Evolutionary conservation across 2,113 vertebrate species (phyloP).

Genomic region (Pseudorasbora parva): DNA sequence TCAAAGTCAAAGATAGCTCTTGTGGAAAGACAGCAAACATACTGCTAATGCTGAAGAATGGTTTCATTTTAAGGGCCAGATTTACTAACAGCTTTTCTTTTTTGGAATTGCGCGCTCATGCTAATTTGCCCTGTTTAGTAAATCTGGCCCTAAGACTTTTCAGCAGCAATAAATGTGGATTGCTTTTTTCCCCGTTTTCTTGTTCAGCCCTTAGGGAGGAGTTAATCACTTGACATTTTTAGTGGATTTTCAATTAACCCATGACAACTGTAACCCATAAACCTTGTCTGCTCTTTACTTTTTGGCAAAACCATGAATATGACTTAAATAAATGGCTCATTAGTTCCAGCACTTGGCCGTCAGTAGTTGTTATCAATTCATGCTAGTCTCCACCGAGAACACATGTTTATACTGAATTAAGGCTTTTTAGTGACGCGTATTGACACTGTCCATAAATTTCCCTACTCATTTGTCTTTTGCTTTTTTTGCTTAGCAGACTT

Average conservation of each 20-base stretch:
- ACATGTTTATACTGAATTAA: constrained; percentile 74
- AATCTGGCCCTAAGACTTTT: constrained; percentile 12
- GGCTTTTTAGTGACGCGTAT: constrained; percentile 52
- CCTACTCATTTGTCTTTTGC: constrained; percentile 34
- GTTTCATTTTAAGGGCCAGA: neutral
- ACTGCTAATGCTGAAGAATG: neutral
- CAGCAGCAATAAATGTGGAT: constrained; percentile 49
- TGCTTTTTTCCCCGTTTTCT: constrained; percentile 50
- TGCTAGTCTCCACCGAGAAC: constrained; percentile 61
- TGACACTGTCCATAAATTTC: constrained; percentile 42
- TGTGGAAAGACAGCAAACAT: neutral
- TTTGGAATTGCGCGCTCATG: too few species aligned
- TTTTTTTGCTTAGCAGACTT: constrained; percentile 48
- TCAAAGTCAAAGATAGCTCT: neutral
- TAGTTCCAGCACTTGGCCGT: constrained; percentile 74
- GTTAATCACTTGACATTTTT: constrained; percentile 75
- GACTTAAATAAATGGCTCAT: constrained; percentile 73
- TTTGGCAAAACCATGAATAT: constrained; percentile 65
- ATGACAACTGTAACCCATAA: constrained; percentile 70
- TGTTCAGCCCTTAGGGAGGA: constrained; percentile 61
- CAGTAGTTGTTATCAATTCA: constrained; percentile 70
- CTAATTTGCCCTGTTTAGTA: too few species aligned
- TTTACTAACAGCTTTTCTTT: too few species aligned
- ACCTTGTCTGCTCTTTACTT: constrained; percentile 58
- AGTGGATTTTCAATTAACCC: constrained; percentile 74